phyloP scores from a whole-genome alignment of 2,888 invertebrate species.

The Agrilus cyanescens region DNA sequence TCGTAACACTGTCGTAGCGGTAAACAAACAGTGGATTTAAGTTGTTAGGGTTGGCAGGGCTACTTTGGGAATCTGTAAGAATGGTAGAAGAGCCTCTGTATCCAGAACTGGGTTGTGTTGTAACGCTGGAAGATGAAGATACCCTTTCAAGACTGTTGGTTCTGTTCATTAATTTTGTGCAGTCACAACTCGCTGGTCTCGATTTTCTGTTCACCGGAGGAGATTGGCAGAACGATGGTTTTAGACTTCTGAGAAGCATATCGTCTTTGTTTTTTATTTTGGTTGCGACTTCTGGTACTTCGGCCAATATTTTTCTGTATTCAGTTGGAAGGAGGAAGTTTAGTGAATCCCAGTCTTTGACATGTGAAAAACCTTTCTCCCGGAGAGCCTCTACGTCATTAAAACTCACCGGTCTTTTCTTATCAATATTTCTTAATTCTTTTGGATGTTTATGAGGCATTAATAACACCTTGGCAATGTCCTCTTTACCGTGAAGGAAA shows the following conservation, averaged over 20 bases:
- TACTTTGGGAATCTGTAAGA: constrained; percentile 65
- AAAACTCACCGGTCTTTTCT: constrained; percentile 62
- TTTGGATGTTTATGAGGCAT: constrained; percentile 47
- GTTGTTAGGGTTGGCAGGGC: constrained; percentile 47
- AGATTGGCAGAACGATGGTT: constrained; percentile 45
- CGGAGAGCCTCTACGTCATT: constrained; percentile 72
- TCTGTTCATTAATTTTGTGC: constrained; percentile 39
- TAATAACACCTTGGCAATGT: constrained; percentile 54
- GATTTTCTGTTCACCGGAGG: constrained; percentile 33
- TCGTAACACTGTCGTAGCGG: constrained; percentile 65
- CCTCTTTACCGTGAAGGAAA: constrained; percentile 48
- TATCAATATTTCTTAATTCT: constrained; percentile 33
- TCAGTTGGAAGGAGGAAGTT: constrained; percentile 79
- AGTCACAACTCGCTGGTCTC: constrained; percentile 49
- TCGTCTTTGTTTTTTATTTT: constrained; percentile 46
- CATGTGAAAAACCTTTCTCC: constrained; percentile 70
- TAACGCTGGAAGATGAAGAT: constrained; percentile 57
- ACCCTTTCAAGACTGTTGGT: constrained; percentile 34
- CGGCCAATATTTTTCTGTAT: constrained; percentile 64
- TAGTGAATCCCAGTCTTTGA: constrained; percentile 88
- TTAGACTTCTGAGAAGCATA: constrained; percentile 14
- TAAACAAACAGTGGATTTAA: constrained; percentile 69
- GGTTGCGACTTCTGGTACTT: constrained; percentile 65
- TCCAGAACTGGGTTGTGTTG: constrained; percentile 75
- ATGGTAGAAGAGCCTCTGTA: constrained; percentile 79